These are phyloP conservation scores for Rhadinocentrus ornatus DNA, from an alignment of 2,797 vertebrate genomes.

Conservation along the genomic window DNA sequence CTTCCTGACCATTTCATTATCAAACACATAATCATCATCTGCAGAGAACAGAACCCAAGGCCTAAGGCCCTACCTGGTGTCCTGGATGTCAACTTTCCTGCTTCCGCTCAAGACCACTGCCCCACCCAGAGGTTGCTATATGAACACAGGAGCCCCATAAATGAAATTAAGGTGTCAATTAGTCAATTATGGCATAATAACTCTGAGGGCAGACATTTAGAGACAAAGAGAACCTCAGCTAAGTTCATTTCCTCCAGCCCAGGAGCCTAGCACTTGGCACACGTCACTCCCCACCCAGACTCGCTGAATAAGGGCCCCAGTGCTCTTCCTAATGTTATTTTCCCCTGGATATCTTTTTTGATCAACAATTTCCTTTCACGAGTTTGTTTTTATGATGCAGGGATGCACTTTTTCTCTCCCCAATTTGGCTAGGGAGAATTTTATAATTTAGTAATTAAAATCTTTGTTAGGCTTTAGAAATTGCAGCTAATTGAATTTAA, in stretches of 20 bases:
- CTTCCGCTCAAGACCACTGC: conserved; percentile 82
- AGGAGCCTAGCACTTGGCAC: conserved; percentile 82
- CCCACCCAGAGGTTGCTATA: conserved; percentile 85
- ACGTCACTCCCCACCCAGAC: conserved; percentile 85
- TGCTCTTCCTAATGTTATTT: conserved; percentile 87
- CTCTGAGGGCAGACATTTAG: conserved; percentile 88
- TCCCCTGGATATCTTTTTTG: conserved; percentile 87
- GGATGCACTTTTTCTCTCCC: conserved; percentile 97
- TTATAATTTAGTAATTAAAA: conserved; percentile 99
- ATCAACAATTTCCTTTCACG: conserved; percentile 93
- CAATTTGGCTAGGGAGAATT: conserved; percentile 99
- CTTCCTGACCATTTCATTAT: conserved; percentile 82
- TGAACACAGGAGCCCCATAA: conserved; percentile 88
- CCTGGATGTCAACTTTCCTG: conserved; percentile 72
- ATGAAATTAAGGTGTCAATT: conserved; percentile 92
- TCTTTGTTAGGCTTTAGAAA: conserved; percentile 99
- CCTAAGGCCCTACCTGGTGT: conserved; percentile 80
- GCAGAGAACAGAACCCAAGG: conserved; percentile 65
- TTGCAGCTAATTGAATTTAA: conserved; percentile 99
- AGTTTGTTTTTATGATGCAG: conserved; percentile 89
- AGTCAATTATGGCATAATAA: conserved; percentile 89
- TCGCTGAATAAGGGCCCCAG: conserved; percentile 82
- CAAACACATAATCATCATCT: conserved; percentile 79
- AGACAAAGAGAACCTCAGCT: conserved; percentile 86
- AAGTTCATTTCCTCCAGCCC: conserved; percentile 87